phyloP scores from a whole-genome alignment of 2,888 invertebrate species.

The Zhengitettix transpicula region DNA sequence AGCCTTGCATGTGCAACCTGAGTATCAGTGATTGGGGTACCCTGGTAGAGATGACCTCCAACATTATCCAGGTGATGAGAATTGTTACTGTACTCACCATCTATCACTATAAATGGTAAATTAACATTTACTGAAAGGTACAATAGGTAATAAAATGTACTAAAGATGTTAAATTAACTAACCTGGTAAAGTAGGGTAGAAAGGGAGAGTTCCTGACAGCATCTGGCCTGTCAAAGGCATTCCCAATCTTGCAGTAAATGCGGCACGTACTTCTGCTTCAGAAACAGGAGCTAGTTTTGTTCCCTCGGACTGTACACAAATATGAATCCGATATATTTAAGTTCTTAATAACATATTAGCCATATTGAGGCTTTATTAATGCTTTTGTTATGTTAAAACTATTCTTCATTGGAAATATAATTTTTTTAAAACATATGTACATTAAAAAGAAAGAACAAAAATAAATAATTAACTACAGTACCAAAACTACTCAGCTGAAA shows the following conservation, averaged over 20 bases:
- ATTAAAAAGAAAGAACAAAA: too few relatives aligned
- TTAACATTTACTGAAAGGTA: not conserved
- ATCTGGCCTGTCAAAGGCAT: conserved; percentile 49
- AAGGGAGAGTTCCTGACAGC: conserved; percentile 49
- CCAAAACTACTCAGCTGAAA: too few relatives aligned
- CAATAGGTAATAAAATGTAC: not conserved
- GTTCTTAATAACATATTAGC: too few relatives aligned
- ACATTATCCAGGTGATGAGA: conserved; percentile 22
- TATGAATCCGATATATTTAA: too few relatives aligned
- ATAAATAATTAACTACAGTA: too few relatives aligned
- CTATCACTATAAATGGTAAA: conserved; percentile 21
- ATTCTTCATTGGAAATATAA: not conserved
- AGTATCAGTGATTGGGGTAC: conserved; percentile 41
- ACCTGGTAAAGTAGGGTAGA: conserved; percentile 47
- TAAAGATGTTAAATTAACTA: not conserved
- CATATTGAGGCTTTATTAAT: too few relatives aligned
- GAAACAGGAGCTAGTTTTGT: conserved; percentile 42
- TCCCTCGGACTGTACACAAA: conserved; percentile 21
- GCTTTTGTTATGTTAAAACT: not conserved
- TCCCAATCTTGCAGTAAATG: conserved; percentile 46
- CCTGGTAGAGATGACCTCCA: conserved; percentile 23
- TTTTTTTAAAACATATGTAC: not conserved
- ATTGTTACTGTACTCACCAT: conserved; percentile 28
- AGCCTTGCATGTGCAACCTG: conserved; percentile 51
- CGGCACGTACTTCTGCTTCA: conserved; percentile 63